Conservation (phyloP, 1,140 invertebrate genomes). For the Drosophila miranda region DNA sequence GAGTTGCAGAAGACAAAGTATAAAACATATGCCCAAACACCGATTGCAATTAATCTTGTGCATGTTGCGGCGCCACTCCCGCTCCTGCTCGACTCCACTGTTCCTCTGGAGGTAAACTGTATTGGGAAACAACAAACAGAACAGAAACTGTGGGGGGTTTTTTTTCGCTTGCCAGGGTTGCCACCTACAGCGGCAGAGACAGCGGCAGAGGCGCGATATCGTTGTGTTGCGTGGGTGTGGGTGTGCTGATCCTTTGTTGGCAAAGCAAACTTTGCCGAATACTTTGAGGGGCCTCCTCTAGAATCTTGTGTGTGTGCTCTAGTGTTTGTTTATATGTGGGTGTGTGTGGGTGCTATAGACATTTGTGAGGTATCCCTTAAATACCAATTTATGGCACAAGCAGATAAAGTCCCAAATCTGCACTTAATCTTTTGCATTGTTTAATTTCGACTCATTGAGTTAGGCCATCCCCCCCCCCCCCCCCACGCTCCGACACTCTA, state of each 20-base stretch:
- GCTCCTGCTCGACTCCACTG: neutral
- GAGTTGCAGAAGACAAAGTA: constrained; percentile 37
- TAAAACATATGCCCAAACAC: constrained; percentile 79
- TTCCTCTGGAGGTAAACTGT: constrained; percentile 29
- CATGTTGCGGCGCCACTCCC: constrained; percentile 39
- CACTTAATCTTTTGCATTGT: constrained; percentile 82
- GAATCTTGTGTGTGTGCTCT: neutral
- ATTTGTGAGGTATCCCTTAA: constrained; percentile 82
- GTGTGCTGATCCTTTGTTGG: constrained; percentile 75
- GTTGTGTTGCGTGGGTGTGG: constrained; percentile 25
- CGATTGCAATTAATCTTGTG: constrained; percentile 80
- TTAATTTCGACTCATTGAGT: constrained; percentile 82
- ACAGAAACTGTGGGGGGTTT: constrained; percentile 45
- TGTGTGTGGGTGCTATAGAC: constrained; percentile 62
- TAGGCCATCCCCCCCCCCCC: constrained; percentile 51
- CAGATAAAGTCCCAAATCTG: constrained; percentile 82
- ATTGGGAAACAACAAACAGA: constrained; percentile 71
- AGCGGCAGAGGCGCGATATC: neutral
- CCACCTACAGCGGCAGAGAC: constrained; percentile 28
- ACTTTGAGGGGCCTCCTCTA: constrained; percentile 51
- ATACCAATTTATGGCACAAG: constrained; percentile 82
- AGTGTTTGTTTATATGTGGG: constrained; percentile 3
- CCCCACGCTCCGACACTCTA: constrained; percentile 4
- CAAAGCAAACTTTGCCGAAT: constrained; percentile 69
- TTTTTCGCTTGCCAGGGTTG: constrained; percentile 15